Evolutionary conservation across 2,888 invertebrate species (phyloP).

Genomic region (Phaedon cochleariae): DNA sequence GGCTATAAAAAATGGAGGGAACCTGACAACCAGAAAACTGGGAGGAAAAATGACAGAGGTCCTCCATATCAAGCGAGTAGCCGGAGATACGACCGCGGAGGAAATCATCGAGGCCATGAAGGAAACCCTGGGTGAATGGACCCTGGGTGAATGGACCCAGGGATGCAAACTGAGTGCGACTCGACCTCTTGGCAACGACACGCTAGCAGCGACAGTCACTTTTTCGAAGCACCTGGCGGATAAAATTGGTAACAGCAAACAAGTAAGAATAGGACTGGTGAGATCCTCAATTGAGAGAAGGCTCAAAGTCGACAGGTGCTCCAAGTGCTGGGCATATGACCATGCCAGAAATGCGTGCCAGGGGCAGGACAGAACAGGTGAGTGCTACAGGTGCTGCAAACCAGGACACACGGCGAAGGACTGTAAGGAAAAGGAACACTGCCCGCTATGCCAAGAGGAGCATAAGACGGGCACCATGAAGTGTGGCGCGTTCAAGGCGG

Average conservation of each 20-base stretch:
- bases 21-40: neutral
- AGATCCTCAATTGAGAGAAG: slow-evolving; percentile 6
- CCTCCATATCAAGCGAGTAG: neutral
- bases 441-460: slow-evolving; percentile 7
- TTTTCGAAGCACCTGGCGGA: slow-evolving; percentile 2
- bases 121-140: neutral
- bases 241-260: neutral
- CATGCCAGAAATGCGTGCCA: neutral
- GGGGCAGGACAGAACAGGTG: slow-evolving; percentile 10
- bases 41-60: neutral
- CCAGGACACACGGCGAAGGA: slow-evolving; percentile 2
- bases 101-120: neutral
- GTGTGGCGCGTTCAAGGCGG: neutral
- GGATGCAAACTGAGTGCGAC: slow-evolving; percentile 1
- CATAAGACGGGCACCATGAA: slow-evolving; percentile 4
- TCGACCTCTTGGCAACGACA: slow-evolving; percentile 1
- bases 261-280: slow-evolving; percentile 6
- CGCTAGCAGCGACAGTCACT: neutral
- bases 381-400: slow-evolving; percentile 4
- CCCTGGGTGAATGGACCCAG: neutral
- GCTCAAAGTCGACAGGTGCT: neutral
- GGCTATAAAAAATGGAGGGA: slow-evolving; percentile 1
- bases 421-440: slow-evolving; percentile 4
- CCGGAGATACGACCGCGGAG: slow-evolving; percentile 1
- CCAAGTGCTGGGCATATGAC: slow-evolving; percentile 10